Evolutionary conservation across 1,140 invertebrate species (phyloP), one percentile per base, ranked within the genome.

Genomic region (Teleopsis dalmanni): DNA sequence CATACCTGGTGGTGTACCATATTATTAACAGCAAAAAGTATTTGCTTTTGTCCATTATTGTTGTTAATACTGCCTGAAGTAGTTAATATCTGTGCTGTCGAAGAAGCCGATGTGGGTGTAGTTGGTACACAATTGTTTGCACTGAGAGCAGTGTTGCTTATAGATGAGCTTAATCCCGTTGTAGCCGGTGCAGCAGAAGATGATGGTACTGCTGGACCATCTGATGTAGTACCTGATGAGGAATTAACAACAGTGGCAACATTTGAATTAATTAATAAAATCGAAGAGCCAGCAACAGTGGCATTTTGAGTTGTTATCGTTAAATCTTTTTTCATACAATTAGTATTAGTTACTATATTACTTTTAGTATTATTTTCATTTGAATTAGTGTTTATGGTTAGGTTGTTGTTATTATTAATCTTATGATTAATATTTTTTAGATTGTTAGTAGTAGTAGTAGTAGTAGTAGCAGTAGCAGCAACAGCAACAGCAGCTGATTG

Each of bases 201-300:
- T 18, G 59, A 64, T 43, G 64, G 64, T 36, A 65, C 61, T 50
- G 64, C 54, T 52, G 64, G 53, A n/a, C n/a, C n/a, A n/a, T n/a
- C n/a, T 53, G 59, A 29, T 51, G 57, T 52, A 51, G 57, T 18
- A 43, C n/a, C 38, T 10, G 42, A 27, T 44, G 48, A 49, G 35
- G 44, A 45, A 33, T 57, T 57, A 40, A 52, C 59, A 53, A 53
- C 60, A 46, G 62, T 48, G 48, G 60, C 63, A 18, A 56, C 42
- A 42, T 35, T 52, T 35, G 60, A 53, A 48, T 63, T 63, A 34
- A 63, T 57, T 58, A 65, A 65, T 50, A 65, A 52, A 46, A 62
- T 65, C 21, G 60, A 60, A 11, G 56, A 51, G 14, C 47, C 37
- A 35, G 54, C 27, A 50, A 38, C n/a, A n/a, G n/a, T n/a, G n/a